These are phyloP conservation scores for Pemphigus obesinymphae DNA, from an alignment of 1,140 invertebrate species.

Conservation along the genomic window DNA sequence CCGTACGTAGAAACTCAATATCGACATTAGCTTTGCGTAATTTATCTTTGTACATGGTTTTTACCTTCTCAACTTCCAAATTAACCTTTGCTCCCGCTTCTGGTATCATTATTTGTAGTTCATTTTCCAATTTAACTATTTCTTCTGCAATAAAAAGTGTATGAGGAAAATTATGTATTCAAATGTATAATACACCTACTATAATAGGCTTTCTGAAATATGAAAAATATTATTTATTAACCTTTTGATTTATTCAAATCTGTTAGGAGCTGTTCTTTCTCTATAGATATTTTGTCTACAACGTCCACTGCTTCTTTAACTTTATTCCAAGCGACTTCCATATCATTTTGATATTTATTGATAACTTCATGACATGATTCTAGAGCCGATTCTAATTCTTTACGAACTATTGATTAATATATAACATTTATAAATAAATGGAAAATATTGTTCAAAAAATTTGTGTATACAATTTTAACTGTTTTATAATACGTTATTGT, in stretches of 20 bases:
- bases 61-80: background rate
- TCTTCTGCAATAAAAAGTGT: background rate
- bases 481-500: too few species aligned
- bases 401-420: background rate
- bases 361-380: background rate
- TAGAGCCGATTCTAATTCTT: background rate
- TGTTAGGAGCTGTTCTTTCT: background rate
- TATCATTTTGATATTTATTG: background rate
- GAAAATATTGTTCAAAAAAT: too few species aligned
- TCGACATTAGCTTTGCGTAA: background rate
- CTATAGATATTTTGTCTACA: background rate
- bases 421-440: too few species aligned
- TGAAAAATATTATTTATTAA: background rate
- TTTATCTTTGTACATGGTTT: background rate
- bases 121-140: background rate
- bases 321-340: background rate
- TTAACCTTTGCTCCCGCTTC: background rate
- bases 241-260: constrained; percentile 1
- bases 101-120: background rate
- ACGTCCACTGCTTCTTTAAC: constrained; percentile 7
- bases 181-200: too few species aligned
- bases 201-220: background rate
- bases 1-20: background rate
- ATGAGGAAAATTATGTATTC: background rate
- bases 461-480: too few species aligned